Evolutionary conservation across 2,113 vertebrate species (phyloP), one percentile per base, ranked within the genome.

Genomic region (Heterochromis multidens): DNA sequence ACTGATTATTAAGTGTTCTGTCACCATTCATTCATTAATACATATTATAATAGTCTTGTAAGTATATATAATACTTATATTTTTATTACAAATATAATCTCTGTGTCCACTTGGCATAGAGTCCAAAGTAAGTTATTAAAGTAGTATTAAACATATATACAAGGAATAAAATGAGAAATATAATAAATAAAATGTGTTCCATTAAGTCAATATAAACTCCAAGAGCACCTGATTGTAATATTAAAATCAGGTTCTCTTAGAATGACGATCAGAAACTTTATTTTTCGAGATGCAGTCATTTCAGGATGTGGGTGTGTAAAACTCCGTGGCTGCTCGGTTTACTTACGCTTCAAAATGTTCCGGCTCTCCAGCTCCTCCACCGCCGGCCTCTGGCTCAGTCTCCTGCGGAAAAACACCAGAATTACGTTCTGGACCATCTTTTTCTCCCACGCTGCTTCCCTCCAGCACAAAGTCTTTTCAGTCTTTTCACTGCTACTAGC

Each of bases 291-390:
- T 2, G 10, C 43, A 72, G 25, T 0, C 43, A 17, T 49, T 25
- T 0, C 17, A 0, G 29, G 4, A n/a, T n/a, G 27, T 74, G 70
- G 46, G 11, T 33, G 27, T 31, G 46, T 19, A 74, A 72, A 59
- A 10, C 58, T 61, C n/a, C 10, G 12, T 21, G 25, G 49, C 33
- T 6, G 13, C 29, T 17, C 16, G 4, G 2, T 5, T 19, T 27
- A 99, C 98, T 99, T 88, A 99, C 98, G 98, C 93, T 99, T 99
- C 67, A 99, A 89, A 89, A 99, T 99, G 93, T 99, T 99, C 43
- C 98, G 96, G 91, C 98, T 97, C 96, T 99, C 98, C 92, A 99
- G 97, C 93, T 99, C 98, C 90, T 99, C 98, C 92, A 98, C 97
- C 1, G 97, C 97, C 4, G 98, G 98, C 93, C 98, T 97, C 94